Percentiles rank a stretch among this genome's conserved stretches.
These are phyloP conservation scores for Eupithecia subfuscata DNA, from an alignment of 2,888 invertebrate genomes.

Conservation along the genomic window DNA sequence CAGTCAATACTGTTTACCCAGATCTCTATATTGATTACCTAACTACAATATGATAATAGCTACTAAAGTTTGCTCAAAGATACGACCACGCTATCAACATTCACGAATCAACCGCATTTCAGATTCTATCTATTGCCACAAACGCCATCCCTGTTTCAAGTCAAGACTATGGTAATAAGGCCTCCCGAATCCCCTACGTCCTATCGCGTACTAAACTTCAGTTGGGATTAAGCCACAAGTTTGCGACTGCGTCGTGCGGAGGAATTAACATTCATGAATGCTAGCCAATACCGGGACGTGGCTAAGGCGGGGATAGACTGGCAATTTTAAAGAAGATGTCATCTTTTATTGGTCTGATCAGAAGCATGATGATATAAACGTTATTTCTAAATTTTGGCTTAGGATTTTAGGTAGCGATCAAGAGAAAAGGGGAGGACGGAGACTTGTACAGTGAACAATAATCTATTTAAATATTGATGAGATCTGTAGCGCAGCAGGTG, in stretches of 20 bases:
- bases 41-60: background rate
- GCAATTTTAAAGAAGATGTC: slow-evolving; percentile 10
- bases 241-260: slow-evolving; percentile 43
- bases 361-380: background rate
- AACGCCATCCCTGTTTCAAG: slow-evolving; percentile 4
- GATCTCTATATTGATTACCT: background rate
- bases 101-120: slow-evolving; percentile 5
- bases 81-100: slow-evolving; percentile 1
- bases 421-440: background rate
- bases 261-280: slow-evolving; percentile 64
- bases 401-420: background rate
- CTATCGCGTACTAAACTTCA: slow-evolving; percentile 36
- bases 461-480: background rate
- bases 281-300: slow-evolving; percentile 43
- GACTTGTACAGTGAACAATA: background rate
- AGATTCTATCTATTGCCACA: slow-evolving; percentile 1
- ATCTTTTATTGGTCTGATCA: background rate
- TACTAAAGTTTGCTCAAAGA: background rate
- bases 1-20: background rate
- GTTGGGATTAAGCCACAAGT: slow-evolving; percentile 51
- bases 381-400: background rate
- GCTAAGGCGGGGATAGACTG: slow-evolving; percentile 32
- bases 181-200: slow-evolving; percentile 26
- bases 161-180: slow-evolving; percentile 32
- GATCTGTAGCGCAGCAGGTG: too few relatives aligned